phyloP scores from a whole-genome alignment of 2,113 vertebrate species.

The Cavia porcellus region DNA sequence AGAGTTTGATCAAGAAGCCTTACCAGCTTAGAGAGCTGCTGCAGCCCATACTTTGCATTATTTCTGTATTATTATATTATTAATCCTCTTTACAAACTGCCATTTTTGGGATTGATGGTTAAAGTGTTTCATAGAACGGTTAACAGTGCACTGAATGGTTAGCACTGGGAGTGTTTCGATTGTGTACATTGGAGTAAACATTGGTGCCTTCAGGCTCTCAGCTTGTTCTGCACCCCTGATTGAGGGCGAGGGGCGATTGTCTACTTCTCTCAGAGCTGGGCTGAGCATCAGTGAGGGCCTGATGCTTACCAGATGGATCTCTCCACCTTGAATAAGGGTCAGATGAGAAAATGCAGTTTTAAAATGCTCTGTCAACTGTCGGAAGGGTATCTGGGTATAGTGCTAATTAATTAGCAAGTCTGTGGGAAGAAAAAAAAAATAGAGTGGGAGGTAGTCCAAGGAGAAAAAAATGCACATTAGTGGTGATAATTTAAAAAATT shows the following conservation, averaged over 20 bases:
- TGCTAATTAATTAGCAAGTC: conserved; percentile 5
- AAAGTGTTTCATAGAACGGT: not conserved
- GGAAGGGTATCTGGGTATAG: not conserved
- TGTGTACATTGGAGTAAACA: not conserved
- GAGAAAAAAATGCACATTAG: conserved; percentile 23
- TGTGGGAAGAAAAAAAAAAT: not conserved
- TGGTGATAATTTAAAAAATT: conserved; percentile 14
- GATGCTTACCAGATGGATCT: not conserved
- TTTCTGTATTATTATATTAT: not conserved
- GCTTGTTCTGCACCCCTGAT: not conserved
- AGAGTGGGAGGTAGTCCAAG: not conserved
- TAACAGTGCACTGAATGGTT: not conserved
- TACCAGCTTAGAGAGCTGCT: not conserved
- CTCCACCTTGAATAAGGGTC: not conserved
- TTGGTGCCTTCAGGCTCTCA: not conserved
- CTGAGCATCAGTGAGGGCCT: not conserved
- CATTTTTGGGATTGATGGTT: not conserved
- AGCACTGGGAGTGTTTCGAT: not conserved
- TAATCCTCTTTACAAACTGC: not conserved
- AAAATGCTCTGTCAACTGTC: not conserved
- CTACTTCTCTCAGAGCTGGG: not conserved
- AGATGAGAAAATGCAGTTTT: not conserved
- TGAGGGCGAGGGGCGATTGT: not conserved
- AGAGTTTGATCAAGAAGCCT: not conserved
- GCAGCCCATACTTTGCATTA: not conserved